A percentile compares a stretch with the other conserved stretches of the same genome.
These are phyloP conservation scores for Lasaia peninsularis DNA, from an alignment of 1,140 invertebrate genomes.

Conservation along the genomic window DNA sequence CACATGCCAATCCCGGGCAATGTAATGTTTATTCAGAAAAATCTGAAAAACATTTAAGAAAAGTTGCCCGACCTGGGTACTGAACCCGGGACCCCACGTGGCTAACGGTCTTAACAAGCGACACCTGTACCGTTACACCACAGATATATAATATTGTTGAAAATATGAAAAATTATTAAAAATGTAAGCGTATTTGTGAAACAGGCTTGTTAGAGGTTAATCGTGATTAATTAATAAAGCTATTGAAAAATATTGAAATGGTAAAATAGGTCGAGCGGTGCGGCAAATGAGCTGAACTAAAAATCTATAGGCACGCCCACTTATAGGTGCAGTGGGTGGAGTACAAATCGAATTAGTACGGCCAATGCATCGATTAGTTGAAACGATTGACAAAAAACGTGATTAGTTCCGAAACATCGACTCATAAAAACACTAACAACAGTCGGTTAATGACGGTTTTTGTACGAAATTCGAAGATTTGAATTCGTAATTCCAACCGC, in stretches of 20 bases:
- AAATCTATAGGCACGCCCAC: constrained; percentile 64
- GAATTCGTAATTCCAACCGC: constrained; percentile 73
- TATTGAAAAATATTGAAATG: background rate
- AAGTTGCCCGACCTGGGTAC: too few species aligned
- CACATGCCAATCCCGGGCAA: too few species aligned
- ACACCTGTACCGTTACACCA: too few species aligned
- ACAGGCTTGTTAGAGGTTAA: too few species aligned
- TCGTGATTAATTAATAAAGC: background rate
- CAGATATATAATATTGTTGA: too few species aligned
- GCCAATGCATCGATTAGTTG: constrained; percentile 66
- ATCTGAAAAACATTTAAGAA: too few species aligned
- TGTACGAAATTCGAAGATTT: constrained; percentile 72
- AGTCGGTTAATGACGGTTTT: constrained; percentile 68
- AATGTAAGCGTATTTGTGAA: too few species aligned
- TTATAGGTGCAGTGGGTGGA: constrained; percentile 57
- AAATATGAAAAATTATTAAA: too few species aligned
- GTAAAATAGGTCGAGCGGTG: constrained; percentile 29
- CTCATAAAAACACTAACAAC: constrained; percentile 66
- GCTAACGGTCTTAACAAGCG: too few species aligned
- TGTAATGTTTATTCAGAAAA: too few species aligned
- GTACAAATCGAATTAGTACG: constrained; percentile 68
- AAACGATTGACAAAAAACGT: constrained; percentile 64
- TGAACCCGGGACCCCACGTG: too few species aligned
- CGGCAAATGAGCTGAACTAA: constrained; percentile 43
- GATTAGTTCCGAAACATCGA: constrained; percentile 71